Evolutionary conservation across 92 coral and sea anemone genomes (phyloP), one percentile per base, ranked within the genome.

Genomic region (Porites evermanni): DNA sequence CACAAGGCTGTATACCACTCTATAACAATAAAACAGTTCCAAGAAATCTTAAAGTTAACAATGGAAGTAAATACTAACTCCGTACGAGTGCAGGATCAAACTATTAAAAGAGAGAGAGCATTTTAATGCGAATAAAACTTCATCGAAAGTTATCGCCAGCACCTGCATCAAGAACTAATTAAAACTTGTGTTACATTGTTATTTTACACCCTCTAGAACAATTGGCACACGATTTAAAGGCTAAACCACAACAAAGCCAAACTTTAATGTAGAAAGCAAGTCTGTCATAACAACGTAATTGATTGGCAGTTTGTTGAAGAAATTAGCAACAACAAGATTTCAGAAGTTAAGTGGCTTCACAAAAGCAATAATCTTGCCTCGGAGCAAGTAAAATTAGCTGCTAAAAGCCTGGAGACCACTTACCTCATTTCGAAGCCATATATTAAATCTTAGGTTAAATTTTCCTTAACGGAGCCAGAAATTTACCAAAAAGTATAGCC

Each of bases 391-490:
- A 68, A 58, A 24, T 52, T 69, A 4, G 47, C 24, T 54, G 1
- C 53, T 5, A 17, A 21, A 20, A 23, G 29, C 44, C 56, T 9
- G 10, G 44, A 53, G 21, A 54, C 54, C 12, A 17, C 72, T 61
- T 74, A 83, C 87, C 87, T 83, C 87, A 83, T 83, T 83, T 72
- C 58, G 87, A n/a, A 72, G 85, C 79, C 87, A 82, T 70, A 32
- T n/a, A 83, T 83, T 20, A 6, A 4, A 38, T 38, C 1, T 13
- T 32, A 6, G 21, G 9, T 56, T 6, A 26, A 10, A 5, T 7
- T 70, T 24, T 54, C 20, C 16, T 60, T 56, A 63, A 61, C 19
- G 23, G 19, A 47, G 23, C 6, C 5, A 72, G 53, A 60, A 12
- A 7, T 72, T 44, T 53, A 51, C 52, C 19, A 73, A 53, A 83